Percentiles rank a stretch among this genome's conserved stretches.
Evolutionary conservation across 2,888 invertebrate species (phyloP).

Genomic region (Melangyna quadrimaculata): DNA sequence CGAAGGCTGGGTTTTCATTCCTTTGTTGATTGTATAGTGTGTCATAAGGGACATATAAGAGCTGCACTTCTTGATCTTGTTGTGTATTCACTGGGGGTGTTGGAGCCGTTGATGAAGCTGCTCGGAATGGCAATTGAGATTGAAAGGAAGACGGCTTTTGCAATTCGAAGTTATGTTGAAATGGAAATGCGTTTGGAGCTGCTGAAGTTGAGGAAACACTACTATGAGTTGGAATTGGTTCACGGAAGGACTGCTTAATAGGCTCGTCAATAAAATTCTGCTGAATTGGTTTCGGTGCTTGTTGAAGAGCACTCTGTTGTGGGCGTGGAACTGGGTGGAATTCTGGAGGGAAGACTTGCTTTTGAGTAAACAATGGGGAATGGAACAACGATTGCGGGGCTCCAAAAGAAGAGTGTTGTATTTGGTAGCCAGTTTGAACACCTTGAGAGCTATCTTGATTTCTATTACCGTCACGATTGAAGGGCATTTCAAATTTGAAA

Average conservation of each 20-base stretch:
- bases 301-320: constrained; percentile 72
- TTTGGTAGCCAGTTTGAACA: constrained; percentile 80
- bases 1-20: constrained; percentile 74
- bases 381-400: constrained; percentile 77
- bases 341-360: constrained; percentile 77
- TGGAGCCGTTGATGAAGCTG: constrained; percentile 63
- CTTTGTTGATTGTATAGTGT: constrained; percentile 83
- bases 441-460: constrained; percentile 72
- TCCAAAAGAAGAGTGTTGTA: constrained; percentile 78
- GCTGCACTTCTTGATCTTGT: constrained; percentile 86
- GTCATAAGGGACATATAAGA: constrained; percentile 91
- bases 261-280: constrained; percentile 78
- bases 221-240: constrained; percentile 75
- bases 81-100: constrained; percentile 63
- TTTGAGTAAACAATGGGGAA: constrained; percentile 76
- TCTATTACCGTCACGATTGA: constrained; percentile 56
- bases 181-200: constrained; percentile 76
- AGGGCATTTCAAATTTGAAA: constrained; percentile 80
- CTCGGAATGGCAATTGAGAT: constrained; percentile 67
- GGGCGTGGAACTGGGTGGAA: constrained; percentile 77
- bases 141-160: constrained; percentile 74
- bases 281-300: constrained; percentile 75
- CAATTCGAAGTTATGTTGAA: constrained; percentile 75
- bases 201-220: constrained; percentile 76
- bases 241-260: constrained; percentile 74